Conservation (phyloP, 2,888 invertebrate genomes). For the Cosmia trapezina region DNA sequence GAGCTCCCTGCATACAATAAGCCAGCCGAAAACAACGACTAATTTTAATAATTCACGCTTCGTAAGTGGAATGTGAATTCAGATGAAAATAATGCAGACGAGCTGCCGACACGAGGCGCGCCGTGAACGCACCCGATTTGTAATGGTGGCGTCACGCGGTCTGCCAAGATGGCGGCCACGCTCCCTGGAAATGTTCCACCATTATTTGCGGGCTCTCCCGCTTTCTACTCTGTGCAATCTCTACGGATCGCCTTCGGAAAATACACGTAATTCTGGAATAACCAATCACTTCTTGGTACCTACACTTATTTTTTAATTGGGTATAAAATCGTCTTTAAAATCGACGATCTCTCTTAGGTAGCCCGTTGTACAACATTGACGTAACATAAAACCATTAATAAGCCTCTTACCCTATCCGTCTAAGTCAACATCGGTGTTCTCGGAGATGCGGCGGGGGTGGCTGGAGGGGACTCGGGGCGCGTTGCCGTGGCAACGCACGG, state of each 20-base stretch:
- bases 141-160: slow-evolving; percentile 90
- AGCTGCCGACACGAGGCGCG: slow-evolving; percentile 55
- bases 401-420: slow-evolving; percentile 91
- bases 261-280: slow-evolving; percentile 57
- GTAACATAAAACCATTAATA: slow-evolving; percentile 90
- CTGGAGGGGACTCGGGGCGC: slow-evolving; percentile 77
- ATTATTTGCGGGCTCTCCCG: slow-evolving; percentile 78
- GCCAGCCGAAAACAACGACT: slow-evolving; percentile 18
- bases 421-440: slow-evolving; percentile 90
- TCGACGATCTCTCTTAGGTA: slow-evolving; percentile 57
- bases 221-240: slow-evolving; percentile 73
- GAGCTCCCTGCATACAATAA: neutral
- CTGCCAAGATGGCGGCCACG: slow-evolving; percentile 86
- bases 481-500: slow-evolving; percentile 86
- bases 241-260: slow-evolving; percentile 57
- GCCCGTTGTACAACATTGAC: slow-evolving; percentile 77
- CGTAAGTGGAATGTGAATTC: slow-evolving; percentile 59
- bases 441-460: slow-evolving; percentile 80
- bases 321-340: slow-evolving; percentile 47
- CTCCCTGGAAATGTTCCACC: slow-evolving; percentile 77
- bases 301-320: slow-evolving; percentile 44
- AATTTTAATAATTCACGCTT: slow-evolving; percentile 56
- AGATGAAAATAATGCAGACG: slow-evolving; percentile 72
- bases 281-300: slow-evolving; percentile 58
- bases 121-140: slow-evolving; percentile 81